phyloP scores from a whole-genome alignment of 2,888 invertebrate genomes.

The Tuberolachnus salignus region DNA sequence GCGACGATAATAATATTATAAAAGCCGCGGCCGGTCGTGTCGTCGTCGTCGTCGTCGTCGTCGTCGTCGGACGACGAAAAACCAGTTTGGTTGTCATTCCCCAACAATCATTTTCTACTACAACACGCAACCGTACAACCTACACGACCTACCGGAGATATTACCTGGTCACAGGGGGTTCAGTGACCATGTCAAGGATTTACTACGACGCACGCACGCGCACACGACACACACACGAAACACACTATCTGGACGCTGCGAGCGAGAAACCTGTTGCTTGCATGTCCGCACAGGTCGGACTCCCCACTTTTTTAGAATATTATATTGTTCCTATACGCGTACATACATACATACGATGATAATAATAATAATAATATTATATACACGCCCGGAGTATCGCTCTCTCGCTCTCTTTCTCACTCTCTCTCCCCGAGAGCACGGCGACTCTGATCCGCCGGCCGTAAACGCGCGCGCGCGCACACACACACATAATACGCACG shows the following conservation, averaged over 20 bases:
- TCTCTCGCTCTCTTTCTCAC: neutral
- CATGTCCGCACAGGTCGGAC: constrained; percentile 44
- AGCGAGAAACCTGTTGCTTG: constrained; percentile 49
- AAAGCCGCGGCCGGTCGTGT: neutral
- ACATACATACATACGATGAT: too few species aligned
- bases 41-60: neutral
- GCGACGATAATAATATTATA: too few species aligned
- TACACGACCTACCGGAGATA: constrained; percentile 53
- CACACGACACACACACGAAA: too few species aligned
- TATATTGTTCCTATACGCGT: too few species aligned
- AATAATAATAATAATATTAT: too few species aligned
- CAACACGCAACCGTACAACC: constrained; percentile 5
- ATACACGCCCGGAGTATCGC: neutral
- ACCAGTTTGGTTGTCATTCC: constrained; percentile 55
- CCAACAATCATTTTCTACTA: constrained; percentile 47
- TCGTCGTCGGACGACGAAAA: constrained; percentile 29
- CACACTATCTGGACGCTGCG: constrained; percentile 45
- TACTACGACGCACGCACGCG: constrained; percentile 6
- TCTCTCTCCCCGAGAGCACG: neutral
- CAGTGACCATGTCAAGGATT: constrained; percentile 57
- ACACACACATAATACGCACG: too few species aligned
- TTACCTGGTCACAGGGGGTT: constrained; percentile 56
- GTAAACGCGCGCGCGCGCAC: neutral
- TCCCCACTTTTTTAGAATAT: too few species aligned
- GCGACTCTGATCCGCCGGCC: neutral